These are phyloP conservation scores for Carlito syrichta DNA, from an alignment of 2,113 vertebrate genomes.

Conservation along the genomic window DNA sequence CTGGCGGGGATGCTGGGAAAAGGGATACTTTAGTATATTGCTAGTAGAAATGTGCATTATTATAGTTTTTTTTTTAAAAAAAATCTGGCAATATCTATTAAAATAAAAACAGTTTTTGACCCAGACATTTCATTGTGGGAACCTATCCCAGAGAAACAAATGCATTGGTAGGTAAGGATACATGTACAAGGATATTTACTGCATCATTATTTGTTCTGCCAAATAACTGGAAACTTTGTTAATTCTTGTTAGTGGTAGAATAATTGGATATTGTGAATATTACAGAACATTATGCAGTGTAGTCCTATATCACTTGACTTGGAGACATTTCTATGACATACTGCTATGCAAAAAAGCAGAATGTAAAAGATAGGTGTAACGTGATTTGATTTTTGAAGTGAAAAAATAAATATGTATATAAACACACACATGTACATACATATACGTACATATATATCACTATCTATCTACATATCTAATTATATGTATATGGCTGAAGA, in stretches of 20 bases:
- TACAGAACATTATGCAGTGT: neutral
- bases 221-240: neutral
- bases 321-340: neutral
- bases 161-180: neutral
- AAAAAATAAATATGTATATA: neutral
- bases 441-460: neutral
- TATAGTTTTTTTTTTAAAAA: neutral
- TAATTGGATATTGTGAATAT: neutral
- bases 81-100: conserved; percentile 27
- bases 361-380: neutral
- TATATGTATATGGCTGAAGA: neutral
- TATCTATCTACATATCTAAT: neutral
- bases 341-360: neutral
- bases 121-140: neutral
- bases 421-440: neutral
- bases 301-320: neutral
- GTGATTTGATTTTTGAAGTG: neutral
- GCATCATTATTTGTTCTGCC: neutral
- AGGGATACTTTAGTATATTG: neutral
- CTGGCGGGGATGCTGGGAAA: neutral
- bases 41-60: neutral
- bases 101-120: conserved; percentile 37
- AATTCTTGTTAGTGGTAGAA: neutral
- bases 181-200: neutral
- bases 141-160: conserved; percentile 46